These are phyloP conservation scores for Poeciliopsis prolifica DNA, from an alignment of 2,113 vertebrate genomes.

Conservation along the genomic window DNA sequence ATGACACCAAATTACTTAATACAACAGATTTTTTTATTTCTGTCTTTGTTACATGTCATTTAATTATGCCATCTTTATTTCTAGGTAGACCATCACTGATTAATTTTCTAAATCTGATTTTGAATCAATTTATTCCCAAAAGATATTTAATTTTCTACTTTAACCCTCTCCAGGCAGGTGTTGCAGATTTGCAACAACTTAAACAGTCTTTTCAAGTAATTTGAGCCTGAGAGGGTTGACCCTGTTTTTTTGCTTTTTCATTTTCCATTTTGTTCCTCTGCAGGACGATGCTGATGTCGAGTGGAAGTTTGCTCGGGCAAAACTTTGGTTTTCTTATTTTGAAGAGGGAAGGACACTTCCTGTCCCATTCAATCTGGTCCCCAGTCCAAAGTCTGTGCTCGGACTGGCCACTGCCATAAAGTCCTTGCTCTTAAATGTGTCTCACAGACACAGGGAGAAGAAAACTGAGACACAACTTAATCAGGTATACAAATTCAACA, in stretches of 20 bases:
- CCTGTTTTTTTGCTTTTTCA: background rate
- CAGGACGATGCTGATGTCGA: conserved; percentile 97
- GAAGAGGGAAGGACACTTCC: conserved; percentile 96
- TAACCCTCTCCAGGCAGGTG: too few species aligned
- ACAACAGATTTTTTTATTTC: background rate
- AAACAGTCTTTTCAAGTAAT: too few species aligned
- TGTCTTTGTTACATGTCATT: background rate
- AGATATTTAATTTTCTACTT: background rate
- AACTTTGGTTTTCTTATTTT: conserved; percentile 99
- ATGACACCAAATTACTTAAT: background rate
- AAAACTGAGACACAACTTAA: conserved; percentile 86
- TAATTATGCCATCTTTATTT: background rate
- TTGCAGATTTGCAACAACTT: too few species aligned
- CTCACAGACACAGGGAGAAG: conserved; percentile 76
- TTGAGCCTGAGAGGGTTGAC: too few species aligned
- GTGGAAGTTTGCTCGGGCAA: conserved; percentile 98
- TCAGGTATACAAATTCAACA: conserved; percentile 78
- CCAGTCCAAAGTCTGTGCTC: conserved; percentile 92
- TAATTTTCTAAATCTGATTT: too few species aligned
- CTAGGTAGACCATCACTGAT: background rate
- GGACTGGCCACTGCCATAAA: conserved; percentile 83
- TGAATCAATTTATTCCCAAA: background rate
- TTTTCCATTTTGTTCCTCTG: background rate
- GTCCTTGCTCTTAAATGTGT: conserved; percentile 75
- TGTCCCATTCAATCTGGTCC: conserved; percentile 97